Evolutionary conservation across 1,140 invertebrate species (phyloP), one percentile per base, ranked within the genome.

Genomic region (Drosophila equinoxialis): DNA sequence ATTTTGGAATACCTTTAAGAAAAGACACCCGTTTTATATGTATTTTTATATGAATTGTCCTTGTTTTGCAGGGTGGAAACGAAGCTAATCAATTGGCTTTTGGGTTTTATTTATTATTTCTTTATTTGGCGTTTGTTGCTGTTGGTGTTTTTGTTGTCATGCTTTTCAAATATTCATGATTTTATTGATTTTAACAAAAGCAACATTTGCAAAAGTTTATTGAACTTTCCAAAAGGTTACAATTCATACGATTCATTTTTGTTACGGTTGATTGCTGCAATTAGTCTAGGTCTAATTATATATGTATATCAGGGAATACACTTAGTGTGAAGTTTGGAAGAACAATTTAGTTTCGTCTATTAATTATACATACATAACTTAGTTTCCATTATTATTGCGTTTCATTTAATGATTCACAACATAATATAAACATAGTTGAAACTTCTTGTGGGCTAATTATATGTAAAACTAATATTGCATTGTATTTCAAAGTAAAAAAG

Each of bases 111-210:
- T 65, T 51, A 23, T 77, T 68, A 39, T 39, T 39, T 13, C 11
- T 68, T 64, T 30, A 54, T 69, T 57, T 68, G 64, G 42, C 23
- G 55, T 45, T 42, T 63, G 51, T 66, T 65, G 60, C 37, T 72
- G 39, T 37, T 51, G 13, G 23, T 67, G 8, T 14, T 10, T 72
- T 58, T 72, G 67, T 70, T 61, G 78, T 66, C 70, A 65, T 51
- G 60, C 11, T 74, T 55, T 62, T 87, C 66, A 87, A 89, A 83
- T 87, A 87, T 87, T 80, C 68, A 87, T 83, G 78, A 58, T 78
- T 64, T 82, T 87, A 87, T 87, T 89, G 83, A 87, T 87, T 87
- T 83, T 87, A 79, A 76, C 79, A 83, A 73, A 69, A 73, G 59
- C 39, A 45, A 26, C 30, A 41, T 11, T 61, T 68, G 37, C 7